Evolutionary conservation across 2,797 vertebrate species (phyloP).

Genomic region (Malurus splendens): DNA sequence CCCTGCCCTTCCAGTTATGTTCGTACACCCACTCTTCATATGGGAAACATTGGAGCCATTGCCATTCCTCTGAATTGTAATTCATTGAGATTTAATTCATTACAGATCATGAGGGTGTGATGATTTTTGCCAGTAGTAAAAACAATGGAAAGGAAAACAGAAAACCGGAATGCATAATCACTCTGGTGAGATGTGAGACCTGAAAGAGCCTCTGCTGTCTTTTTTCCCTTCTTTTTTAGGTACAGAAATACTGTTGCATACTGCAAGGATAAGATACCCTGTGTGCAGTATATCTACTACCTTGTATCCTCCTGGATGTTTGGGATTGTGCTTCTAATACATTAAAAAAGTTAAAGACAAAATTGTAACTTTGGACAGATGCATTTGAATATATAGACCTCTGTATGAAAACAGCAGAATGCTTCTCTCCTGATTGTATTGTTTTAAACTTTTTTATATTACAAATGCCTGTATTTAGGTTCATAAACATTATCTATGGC

Average conservation of each 20-base stretch:
- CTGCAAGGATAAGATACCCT: neutral
- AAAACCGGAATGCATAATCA: neutral
- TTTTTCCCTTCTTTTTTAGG: neutral
- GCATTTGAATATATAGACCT: constrained; percentile 64
- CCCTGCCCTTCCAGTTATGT: neutral
- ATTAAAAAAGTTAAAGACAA: constrained; percentile 28
- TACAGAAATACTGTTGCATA: neutral
- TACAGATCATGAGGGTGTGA: constrained; percentile 1
- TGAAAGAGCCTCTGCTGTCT: constrained; percentile 18
- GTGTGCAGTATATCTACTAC: neutral
- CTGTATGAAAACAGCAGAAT: constrained; percentile 61
- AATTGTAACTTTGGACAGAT: constrained; percentile 55
- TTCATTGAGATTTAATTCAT: constrained; percentile 4
- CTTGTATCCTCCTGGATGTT: constrained; percentile 10
- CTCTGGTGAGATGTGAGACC: constrained; percentile 11
- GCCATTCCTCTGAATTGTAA: neutral
- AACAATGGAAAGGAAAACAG: neutral
- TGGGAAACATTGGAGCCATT: neutral
- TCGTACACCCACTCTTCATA: neutral
- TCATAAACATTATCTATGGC: constrained; percentile 70
- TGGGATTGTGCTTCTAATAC: neutral
- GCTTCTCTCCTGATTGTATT: constrained; percentile 60
- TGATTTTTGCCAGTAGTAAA: constrained; percentile 23
- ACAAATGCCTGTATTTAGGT: constrained; percentile 64
- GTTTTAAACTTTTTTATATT: constrained; percentile 67